Percentiles rank a stretch among this genome's conserved stretches.
Conservation (phyloP, 1,140 invertebrate species). For the Bemisia tabaci region DNA sequence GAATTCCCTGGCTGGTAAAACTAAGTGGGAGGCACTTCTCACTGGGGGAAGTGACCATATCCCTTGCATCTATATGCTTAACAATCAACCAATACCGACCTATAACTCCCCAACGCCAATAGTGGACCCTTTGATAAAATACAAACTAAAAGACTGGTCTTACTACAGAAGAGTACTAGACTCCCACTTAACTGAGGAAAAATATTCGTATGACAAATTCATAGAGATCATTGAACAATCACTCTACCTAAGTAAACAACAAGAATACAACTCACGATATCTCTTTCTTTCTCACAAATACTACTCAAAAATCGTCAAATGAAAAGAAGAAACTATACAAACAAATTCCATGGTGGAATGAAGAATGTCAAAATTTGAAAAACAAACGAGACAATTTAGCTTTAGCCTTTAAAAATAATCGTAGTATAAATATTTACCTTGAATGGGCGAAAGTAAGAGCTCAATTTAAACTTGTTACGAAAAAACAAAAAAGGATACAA, state of each 20-base stretch:
- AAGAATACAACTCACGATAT: neutral
- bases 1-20: neutral
- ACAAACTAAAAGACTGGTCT: neutral
- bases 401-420: neutral
- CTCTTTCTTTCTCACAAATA: neutral
- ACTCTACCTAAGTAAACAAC: neutral
- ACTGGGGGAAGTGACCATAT: neutral
- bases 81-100: neutral
- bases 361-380: neutral
- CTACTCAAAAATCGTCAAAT: neutral
- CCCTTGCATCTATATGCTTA: neutral
- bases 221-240: neutral
- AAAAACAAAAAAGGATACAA: neutral
- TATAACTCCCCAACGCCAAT: neutral
- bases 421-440: neutral
- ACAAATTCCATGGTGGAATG: neutral
- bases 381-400: neutral
- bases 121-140: neutral
- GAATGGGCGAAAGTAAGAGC: neutral
- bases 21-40: neutral
- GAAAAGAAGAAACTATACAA: neutral
- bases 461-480: neutral
- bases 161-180: neutral
- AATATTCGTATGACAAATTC: neutral
- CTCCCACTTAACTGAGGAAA: neutral